Conservation (phyloP, 2,113 vertebrate genomes). For the Calyptomena viridis region DNA sequence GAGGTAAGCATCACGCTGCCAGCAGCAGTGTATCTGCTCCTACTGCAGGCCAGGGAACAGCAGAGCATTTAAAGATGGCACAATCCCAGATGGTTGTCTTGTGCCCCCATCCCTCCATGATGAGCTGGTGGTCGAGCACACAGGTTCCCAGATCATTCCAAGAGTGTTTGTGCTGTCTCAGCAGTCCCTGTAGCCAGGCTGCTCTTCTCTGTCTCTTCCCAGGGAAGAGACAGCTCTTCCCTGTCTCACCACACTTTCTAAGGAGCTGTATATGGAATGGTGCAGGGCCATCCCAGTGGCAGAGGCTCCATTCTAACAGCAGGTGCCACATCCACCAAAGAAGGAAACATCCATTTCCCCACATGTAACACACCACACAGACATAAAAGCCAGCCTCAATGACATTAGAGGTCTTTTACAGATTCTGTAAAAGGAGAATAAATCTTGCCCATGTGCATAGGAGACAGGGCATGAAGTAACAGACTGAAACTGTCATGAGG, state of each 20-base stretch:
- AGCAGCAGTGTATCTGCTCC: not conserved
- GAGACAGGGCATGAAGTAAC: not conserved
- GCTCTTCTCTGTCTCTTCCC: too few species aligned
- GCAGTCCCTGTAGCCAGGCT: not conserved
- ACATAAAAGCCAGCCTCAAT: not conserved
- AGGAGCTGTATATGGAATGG: fast-evolving
- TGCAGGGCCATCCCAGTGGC: fast-evolving
- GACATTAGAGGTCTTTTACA: not conserved
- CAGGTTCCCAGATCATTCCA: not conserved
- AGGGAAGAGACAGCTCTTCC: not conserved
- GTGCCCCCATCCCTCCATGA: fast-evolving
- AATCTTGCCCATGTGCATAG: not conserved
- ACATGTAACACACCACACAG: not conserved
- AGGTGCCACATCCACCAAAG: not conserved
- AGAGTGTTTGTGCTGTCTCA: not conserved
- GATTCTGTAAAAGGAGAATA: not conserved
- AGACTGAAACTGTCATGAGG: not conserved
- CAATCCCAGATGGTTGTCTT: not conserved
- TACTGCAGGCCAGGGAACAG: fast-evolving
- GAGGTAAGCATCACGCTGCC: not conserved
- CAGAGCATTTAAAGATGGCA: not conserved
- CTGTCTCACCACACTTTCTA: not conserved
- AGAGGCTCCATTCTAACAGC: not conserved
- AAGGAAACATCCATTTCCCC: not conserved
- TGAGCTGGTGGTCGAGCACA: fast-evolving